phyloP scores from a whole-genome alignment of 2,797 vertebrate species.

The Eupleurogrammus muticus region DNA sequence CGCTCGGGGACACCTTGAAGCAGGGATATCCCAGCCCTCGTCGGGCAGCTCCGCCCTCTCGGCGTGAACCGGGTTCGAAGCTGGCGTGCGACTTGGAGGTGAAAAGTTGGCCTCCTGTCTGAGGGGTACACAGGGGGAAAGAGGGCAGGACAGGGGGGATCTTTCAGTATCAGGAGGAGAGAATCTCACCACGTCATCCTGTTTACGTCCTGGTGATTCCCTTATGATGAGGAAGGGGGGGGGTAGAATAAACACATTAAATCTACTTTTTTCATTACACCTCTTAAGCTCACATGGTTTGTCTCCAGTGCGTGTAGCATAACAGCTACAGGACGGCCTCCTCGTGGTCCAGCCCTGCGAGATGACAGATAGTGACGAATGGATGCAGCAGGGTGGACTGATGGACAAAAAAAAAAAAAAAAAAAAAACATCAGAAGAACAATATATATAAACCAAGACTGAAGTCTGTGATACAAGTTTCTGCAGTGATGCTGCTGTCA shows the following conservation, averaged over 20 bases:
- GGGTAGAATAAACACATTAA: constrained; percentile 37
- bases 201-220: constrained; percentile 79
- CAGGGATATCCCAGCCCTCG: constrained; percentile 83
- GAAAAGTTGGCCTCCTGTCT: constrained; percentile 10
- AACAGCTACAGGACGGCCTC: background rate
- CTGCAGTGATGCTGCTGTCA: background rate
- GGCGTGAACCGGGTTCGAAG: constrained; percentile 18
- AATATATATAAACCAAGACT: no score
- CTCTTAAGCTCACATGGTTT: constrained; percentile 6
- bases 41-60: constrained; percentile 64
- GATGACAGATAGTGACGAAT: constrained; percentile 21
- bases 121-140: constrained; percentile 43
- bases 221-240: constrained; percentile 17
- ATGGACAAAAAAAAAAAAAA: background rate
- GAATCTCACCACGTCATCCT: constrained; percentile 73
- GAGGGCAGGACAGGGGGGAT: constrained; percentile 49
- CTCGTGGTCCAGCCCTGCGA: constrained; percentile 8
- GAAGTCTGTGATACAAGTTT: background rate
- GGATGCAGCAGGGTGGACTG: constrained; percentile 6
- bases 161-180: constrained; percentile 55
- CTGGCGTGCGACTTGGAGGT: constrained; percentile 5
- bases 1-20: constrained; percentile 77
- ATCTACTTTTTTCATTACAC: background rate
- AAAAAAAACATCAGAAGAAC: background rate
- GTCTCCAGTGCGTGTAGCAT: background rate